These are phyloP conservation scores for Phymanthus crucifer DNA, from an alignment of 92 coral and sea anemone genomes.

Conservation along the genomic window DNA sequence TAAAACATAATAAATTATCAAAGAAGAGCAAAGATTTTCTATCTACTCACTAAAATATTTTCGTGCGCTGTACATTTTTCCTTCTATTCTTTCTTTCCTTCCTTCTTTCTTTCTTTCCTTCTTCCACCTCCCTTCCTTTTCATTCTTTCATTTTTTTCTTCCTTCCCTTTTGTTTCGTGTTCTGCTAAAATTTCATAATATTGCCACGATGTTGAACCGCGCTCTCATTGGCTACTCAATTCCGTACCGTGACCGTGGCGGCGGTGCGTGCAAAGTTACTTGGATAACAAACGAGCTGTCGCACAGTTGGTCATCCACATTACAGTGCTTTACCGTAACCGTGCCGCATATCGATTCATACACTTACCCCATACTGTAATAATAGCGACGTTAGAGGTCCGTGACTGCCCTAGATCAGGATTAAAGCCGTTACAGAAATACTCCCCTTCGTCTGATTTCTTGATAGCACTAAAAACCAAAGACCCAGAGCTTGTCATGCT, in stretches of 20 bases:
- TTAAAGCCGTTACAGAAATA: constrained; percentile 89
- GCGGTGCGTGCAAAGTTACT: neutral
- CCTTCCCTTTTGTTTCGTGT: neutral
- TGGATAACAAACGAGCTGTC: neutral
- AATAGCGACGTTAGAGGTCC: constrained; percentile 67
- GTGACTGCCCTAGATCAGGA: constrained; percentile 37
- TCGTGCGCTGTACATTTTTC: too few species aligned
- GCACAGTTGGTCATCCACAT: neutral
- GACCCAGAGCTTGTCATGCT: constrained; percentile 74
- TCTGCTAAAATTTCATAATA: neutral
- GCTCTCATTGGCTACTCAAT: too few species aligned
- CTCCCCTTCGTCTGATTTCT: constrained; percentile 88
- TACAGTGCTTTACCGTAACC: neutral
- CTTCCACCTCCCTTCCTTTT: neutral
- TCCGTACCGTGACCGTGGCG: neutral
- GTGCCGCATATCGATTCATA: neutral
- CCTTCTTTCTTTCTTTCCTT: neutral
- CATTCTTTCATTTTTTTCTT: neutral
- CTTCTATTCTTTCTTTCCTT: too few species aligned
- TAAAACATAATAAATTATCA: neutral
- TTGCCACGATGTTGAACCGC: too few species aligned
- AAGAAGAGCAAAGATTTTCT: neutral
- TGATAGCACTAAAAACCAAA: constrained; percentile 56
- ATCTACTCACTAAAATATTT: neutral
- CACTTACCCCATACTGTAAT: constrained; percentile 82